These are phyloP conservation scores for Coracopsis vasa DNA, from an alignment of 2,113 vertebrate species.

Conservation along the genomic window DNA sequence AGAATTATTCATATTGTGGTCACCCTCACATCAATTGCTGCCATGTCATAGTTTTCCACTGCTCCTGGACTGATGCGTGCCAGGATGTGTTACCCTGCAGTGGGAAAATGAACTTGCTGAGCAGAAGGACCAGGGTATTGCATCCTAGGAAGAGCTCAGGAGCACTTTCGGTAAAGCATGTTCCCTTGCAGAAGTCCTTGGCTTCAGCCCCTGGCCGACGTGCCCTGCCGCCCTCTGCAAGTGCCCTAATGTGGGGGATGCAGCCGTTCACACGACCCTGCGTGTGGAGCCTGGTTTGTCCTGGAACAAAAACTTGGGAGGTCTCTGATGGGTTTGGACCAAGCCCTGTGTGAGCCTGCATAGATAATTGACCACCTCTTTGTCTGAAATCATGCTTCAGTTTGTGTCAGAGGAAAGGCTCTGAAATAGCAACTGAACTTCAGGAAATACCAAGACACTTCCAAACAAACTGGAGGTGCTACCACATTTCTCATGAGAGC, in stretches of 20 bases:
- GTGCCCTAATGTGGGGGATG: not conserved
- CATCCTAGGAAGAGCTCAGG: not conserved
- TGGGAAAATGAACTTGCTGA: not conserved
- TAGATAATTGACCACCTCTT: not conserved
- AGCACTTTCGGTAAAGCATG: not conserved
- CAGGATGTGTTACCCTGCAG: not conserved
- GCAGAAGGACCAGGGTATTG: not conserved
- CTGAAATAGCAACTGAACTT: not conserved
- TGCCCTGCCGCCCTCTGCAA: not conserved
- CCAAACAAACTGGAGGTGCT: not conserved
- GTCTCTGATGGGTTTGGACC: slow-evolving; percentile 33
- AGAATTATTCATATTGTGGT: rapidly evolving
- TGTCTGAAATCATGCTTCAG: not conserved
- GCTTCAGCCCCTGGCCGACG: not conserved
- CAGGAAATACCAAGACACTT: not conserved
- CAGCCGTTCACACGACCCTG: not conserved
- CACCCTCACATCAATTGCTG: rapidly evolving
- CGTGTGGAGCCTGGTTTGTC: not conserved
- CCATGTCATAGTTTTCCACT: not conserved
- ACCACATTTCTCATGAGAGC: not conserved
- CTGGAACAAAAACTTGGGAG: slow-evolving; percentile 50
- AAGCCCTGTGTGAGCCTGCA: not conserved
- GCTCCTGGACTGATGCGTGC: rapidly evolving
- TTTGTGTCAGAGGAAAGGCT: not conserved
- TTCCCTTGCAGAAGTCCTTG: not conserved